Evolutionary conservation across 2,797 vertebrate genomes (phyloP), one percentile per base, ranked within the genome.

Genomic region (Propithecus perrieri): DNA sequence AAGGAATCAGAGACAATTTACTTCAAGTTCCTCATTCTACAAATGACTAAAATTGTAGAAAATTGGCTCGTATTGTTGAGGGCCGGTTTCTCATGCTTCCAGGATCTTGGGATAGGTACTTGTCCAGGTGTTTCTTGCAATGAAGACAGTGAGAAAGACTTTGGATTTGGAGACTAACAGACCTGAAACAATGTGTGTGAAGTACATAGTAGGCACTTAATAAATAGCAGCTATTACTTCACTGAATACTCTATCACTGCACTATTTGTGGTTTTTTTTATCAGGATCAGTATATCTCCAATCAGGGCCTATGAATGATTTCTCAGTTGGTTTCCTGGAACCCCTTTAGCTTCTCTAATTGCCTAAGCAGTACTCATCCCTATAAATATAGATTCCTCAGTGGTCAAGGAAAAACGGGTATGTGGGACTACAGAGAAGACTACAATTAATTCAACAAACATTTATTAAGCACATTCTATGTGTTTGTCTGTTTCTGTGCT

Each of bases 381-480:
- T 94, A 76, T 8, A 85, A 69, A 72, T 5, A 85, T 61, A 89
- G 15, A 86, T 71, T 65, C 53, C 5, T 92, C 53, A 65, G 30
- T 4, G 12, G 15, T 63, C 57, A 59, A 80, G 43, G 22, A 94
- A 95, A 43, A 91, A 38, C 80, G 65, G 11, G 50, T 69, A 4
- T 69, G 50, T 41, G 41, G 33, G 26, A 35, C 67, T 74, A 89
- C 33, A 93, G 41, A 15, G 43, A 93, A 93, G 20, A 65, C 50
- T 67, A 41, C 18, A 67, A n/a, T 48, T 94, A 75, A 79, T 63
- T 85, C 65, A 93, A 93, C 43, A 88, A 85, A 63, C 41, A 87
- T n/a, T 76, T 76, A 81, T 94, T 92, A 85, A 72, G 35, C 13
- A 79, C 17, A 43, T 63, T 43, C 43, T 87, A 26, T 57, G 33